Base-by-base conservation (phyloP, 2,797 vertebrate genomes). In the Chloroceryle amazona region DNA sequence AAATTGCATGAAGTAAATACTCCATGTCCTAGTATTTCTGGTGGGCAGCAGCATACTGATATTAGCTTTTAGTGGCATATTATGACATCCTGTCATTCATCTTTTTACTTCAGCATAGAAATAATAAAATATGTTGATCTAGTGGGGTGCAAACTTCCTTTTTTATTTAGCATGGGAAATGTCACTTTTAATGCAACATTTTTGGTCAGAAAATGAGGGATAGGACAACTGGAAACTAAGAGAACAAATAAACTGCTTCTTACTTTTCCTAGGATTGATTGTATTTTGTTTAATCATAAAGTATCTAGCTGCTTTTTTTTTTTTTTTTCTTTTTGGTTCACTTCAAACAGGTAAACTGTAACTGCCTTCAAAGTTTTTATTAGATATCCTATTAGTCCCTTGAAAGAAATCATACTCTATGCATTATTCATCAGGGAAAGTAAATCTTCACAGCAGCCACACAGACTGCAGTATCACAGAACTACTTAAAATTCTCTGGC, bases 401-500 rank as follows among this genome's bases (percentile, higher is more conserved):
- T 81, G 73, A 91, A 96, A 84, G 52, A 85, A 95, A 84, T 67
- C 41, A 75, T 26, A 39, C 41, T 67, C 11, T 54, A 47, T 96
- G 60, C 13, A 96, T 96, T 96, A 93, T 96, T 96, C 89, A 92
- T 88, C 49, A 83, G 19, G 25, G 49, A 62, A 4, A 71, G 23
- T 66, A 94, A 89, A 91, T 81, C 68, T 95, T 86, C 92, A 85
- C 61, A 85, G 39, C 44, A 92, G 61, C 76, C 68, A 93, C 55
- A 52, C 23, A 93, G 47, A 47, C 46, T 92, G 60, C 31, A 54
- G 44, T 51, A 90, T 88, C 65, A 82, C 22, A 78, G 42, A 80
- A 72, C 72, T 94, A n/a, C 54, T 97, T 95, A 91, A 96, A 92
- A 94, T 96, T 96, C 84, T 79, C 4, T 52, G 28, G 29, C 14